Conservation (phyloP, 2,113 vertebrate species). For the Deroptyus accipitrinus region DNA sequence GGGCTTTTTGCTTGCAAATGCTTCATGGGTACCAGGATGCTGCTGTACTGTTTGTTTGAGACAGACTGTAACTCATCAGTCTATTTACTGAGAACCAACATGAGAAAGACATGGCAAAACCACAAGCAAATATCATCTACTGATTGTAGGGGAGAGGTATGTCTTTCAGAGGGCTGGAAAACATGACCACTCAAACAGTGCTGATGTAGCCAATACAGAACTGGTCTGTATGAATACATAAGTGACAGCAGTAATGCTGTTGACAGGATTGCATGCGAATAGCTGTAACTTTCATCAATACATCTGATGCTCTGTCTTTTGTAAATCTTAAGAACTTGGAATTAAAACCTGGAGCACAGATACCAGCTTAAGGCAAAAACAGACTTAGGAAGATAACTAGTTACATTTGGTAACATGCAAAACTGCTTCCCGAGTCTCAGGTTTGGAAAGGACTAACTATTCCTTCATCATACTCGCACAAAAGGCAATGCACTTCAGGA, state of each 20-base stretch:
- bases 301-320: not conserved
- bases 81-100: not conserved
- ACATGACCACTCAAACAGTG: not conserved
- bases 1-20: not conserved
- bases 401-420: not conserved
- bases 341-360: not conserved
- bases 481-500: not conserved
- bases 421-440: not conserved
- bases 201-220: not conserved
- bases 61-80: not conserved
- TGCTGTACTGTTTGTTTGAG: slow-evolving; percentile 7
- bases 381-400: not conserved
- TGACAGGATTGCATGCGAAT: not conserved
- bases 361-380: not conserved
- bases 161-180: not conserved
- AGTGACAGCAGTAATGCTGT: not conserved
- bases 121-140: not conserved
- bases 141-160: not conserved
- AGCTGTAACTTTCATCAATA: not conserved
- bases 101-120: not conserved
- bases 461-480: rapidly evolving
- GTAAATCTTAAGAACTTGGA: not conserved
- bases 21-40: slow-evolving; percentile 14
- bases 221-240: not conserved
- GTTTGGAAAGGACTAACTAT: not conserved